Evolutionary conservation across 2,888 invertebrate genomes (phyloP).

Genomic region (Digitonthophagus gazella): DNA sequence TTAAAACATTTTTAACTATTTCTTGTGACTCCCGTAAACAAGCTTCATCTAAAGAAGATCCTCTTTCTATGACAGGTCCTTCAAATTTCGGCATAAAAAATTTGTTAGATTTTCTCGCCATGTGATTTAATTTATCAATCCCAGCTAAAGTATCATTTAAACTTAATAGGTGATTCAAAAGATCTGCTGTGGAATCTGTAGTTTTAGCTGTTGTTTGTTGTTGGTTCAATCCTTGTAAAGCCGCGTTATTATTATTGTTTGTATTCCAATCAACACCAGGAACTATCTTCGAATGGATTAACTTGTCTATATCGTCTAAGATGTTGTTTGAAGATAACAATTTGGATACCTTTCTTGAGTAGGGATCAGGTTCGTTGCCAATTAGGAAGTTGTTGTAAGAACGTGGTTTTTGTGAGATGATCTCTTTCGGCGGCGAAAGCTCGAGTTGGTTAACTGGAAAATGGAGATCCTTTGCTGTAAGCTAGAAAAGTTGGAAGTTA

Average conservation of each 20-base stretch:
- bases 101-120: background rate
- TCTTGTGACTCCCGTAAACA: background rate
- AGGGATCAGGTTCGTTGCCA: background rate
- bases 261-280: background rate
- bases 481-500: background rate
- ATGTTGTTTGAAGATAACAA: slow-evolving; percentile 4
- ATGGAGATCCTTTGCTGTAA: background rate
- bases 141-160: background rate
- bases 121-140: slow-evolving; percentile 1
- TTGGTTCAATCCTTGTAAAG: too few species aligned
- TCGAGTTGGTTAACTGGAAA: background rate
- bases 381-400: background rate
- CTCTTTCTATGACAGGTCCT: background rate
- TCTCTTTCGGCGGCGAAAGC: background rate
- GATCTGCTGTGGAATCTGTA: background rate
- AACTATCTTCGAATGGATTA: background rate
- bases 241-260: too few species aligned
- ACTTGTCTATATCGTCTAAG: background rate
- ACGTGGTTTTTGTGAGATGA: too few species aligned
- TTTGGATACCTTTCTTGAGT: background rate
- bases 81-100: background rate
- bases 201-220: background rate
- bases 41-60: background rate
- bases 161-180: background rate
- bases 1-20: background rate